A percentile compares a stretch with the other conserved stretches of the same genome.
These are phyloP conservation scores for Sula dactylatra DNA, from an alignment of 2,113 vertebrate genomes.

Conservation along the genomic window DNA sequence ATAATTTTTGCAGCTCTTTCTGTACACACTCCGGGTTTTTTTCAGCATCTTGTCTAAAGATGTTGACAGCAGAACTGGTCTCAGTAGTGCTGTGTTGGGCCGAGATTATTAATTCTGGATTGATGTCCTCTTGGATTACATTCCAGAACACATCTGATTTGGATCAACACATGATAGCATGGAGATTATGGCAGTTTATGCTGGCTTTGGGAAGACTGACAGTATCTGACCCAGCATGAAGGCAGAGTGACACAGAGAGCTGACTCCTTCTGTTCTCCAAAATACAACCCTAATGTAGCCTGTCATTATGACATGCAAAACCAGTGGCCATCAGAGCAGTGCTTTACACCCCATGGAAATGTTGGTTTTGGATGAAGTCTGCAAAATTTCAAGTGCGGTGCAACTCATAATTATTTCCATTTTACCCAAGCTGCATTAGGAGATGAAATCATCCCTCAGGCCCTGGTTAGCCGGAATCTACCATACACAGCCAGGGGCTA, in stretches of 20 bases:
- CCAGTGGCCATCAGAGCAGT: no score
- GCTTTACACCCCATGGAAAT: background rate
- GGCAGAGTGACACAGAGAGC: background rate
- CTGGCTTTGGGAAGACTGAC: background rate
- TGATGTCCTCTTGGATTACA: background rate
- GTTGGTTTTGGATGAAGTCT: background rate
- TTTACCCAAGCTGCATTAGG: background rate
- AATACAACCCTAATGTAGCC: background rate
- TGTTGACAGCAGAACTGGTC: background rate
- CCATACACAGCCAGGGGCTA: background rate
- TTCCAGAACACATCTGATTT: background rate
- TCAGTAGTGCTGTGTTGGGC: background rate
- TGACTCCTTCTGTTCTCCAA: background rate
- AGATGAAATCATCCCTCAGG: background rate
- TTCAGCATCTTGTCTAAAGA: background rate
- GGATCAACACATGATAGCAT: background rate
- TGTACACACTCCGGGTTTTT: rapidly evolving
- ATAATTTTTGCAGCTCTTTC: background rate
- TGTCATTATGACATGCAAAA: background rate
- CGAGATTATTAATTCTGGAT: background rate
- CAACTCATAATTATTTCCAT: background rate
- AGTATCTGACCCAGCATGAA: background rate
- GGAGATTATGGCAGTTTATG: background rate
- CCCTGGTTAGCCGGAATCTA: background rate
- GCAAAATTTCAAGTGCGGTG: background rate